Evolutionary conservation across 2,797 vertebrate species (phyloP).

Genomic region (Aldrovandia affinis): DNA sequence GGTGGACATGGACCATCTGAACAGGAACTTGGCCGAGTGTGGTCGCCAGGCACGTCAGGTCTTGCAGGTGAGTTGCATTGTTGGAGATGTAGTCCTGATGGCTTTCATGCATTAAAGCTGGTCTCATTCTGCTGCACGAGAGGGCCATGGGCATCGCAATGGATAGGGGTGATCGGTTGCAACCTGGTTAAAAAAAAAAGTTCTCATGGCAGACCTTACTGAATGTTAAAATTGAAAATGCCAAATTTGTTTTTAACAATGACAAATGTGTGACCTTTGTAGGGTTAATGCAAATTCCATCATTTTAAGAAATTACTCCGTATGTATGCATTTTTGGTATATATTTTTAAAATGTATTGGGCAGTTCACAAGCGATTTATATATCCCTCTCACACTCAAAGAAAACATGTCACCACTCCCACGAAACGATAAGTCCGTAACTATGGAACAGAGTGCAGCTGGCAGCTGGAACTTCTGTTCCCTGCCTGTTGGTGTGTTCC

Average conservation of each 20-base stretch:
- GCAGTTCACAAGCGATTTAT: too few species aligned
- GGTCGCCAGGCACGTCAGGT: slow-evolving; percentile 74
- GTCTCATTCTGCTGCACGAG: background rate
- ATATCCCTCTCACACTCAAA: too few species aligned
- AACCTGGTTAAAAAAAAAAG: background rate
- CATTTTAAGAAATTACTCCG: background rate
- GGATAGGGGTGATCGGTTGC: too few species aligned
- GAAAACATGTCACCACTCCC: too few species aligned
- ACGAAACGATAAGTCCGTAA: too few species aligned
- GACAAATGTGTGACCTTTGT: background rate
- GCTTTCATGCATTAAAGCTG: background rate
- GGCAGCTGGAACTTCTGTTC: background rate
- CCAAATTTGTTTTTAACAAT: background rate
- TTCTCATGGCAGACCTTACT: background rate
- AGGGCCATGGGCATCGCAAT: background rate
- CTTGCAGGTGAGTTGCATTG: slow-evolving; percentile 79
- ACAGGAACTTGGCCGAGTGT: slow-evolving; percentile 63
- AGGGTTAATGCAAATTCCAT: background rate
- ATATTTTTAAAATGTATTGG: too few species aligned
- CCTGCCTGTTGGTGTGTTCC: background rate
- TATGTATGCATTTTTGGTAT: background rate
- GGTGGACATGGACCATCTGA: slow-evolving; percentile 76
- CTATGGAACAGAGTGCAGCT: too few species aligned
- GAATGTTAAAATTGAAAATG: background rate
- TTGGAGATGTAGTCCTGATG: background rate